phyloP scores from a whole-genome alignment of 2,888 invertebrate genomes.

The Phasia obesa region DNA sequence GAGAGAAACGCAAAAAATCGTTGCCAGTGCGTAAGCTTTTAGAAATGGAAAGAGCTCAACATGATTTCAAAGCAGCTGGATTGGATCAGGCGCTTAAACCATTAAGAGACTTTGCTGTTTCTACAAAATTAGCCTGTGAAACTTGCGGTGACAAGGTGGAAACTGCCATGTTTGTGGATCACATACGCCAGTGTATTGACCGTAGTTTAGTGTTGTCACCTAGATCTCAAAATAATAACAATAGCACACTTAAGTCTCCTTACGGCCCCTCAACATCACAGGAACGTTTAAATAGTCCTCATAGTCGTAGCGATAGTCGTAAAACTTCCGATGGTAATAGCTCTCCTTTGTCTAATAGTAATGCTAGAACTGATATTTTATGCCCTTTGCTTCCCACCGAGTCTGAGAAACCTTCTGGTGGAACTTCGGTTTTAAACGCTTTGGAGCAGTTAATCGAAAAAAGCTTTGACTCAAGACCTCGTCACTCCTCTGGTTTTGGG shows the following conservation, averaged over 20 bases:
- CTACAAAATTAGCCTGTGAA: constrained; percentile 94
- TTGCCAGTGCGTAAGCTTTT: constrained; percentile 94
- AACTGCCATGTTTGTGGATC: constrained; percentile 95
- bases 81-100: constrained; percentile 83
- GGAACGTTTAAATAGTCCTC: constrained; percentile 83
- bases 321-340: constrained; percentile 82
- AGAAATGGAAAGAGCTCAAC: constrained; percentile 94
- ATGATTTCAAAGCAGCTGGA: constrained; percentile 92
- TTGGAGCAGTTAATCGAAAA: constrained; percentile 98
- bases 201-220: constrained; percentile 86
- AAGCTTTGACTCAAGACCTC: constrained; percentile 94
- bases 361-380: constrained; percentile 74
- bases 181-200: constrained; percentile 95
- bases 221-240: constrained; percentile 85
- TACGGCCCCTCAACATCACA: constrained; percentile 78
- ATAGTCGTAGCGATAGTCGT: constrained; percentile 85
- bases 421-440: constrained; percentile 96
- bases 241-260: constrained; percentile 87
- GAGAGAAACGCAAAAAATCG: constrained; percentile 96
- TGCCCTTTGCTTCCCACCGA: constrained; percentile 82
- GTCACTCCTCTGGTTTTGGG: constrained; percentile 84
- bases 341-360: constrained; percentile 82
- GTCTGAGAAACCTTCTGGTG: constrained; percentile 85
- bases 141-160: constrained; percentile 98
- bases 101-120: constrained; percentile 84